Evolutionary conservation across 2,797 vertebrate species (phyloP), one percentile per base, ranked within the genome.

Genomic region (Oreortyx pictus): DNA sequence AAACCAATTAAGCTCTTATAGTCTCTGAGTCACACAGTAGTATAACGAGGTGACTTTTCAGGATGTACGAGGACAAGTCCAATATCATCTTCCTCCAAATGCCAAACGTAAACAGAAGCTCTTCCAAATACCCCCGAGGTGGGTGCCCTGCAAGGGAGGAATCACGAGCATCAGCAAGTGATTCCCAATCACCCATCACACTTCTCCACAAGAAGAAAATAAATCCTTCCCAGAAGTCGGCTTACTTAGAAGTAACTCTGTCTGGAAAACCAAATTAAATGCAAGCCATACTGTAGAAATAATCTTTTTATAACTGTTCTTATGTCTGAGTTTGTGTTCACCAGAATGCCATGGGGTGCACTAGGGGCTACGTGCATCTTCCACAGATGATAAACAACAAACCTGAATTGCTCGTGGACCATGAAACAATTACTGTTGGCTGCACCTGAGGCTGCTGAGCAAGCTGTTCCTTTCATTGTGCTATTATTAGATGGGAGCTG

Each of bases 401-500:
- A 59, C 14, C 59, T 39, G 20, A 87, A 79, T 41, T 82, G 61
- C 87, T 97, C 80, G 84, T 84, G 82, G 72, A 94, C 70, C 86
- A 77, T 86, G 76, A 95, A 94, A 88, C 50, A 78, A 90, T 90
- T 87, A 87, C 75, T 41, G 72, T 89, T 86, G 61, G 75, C 73
- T 95, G 73, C 84, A 92, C 67, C 78, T 95, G 89, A 86, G 89
- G 85, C 87, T 89, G 60, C 87, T 76, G 46, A 89, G 91, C 84
- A 94, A 92, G 91, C 82, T 94, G 90, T 64, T 92, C 76, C 68
- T 82, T 91, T 89, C 86, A 74, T 23, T 33, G 8, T 46, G 35
- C 60, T 82, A 56, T 79, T 86, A 75, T 75, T 82, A 80, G 46
- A 37, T 4, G 23, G 46, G 49, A 83, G 47, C 52, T 49, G 31